Percentiles rank a stretch among this genome's conserved stretches.
These are phyloP conservation scores for Sarcophaga rosellei DNA, from an alignment of 2,888 invertebrate species.

Conservation along the genomic window DNA sequence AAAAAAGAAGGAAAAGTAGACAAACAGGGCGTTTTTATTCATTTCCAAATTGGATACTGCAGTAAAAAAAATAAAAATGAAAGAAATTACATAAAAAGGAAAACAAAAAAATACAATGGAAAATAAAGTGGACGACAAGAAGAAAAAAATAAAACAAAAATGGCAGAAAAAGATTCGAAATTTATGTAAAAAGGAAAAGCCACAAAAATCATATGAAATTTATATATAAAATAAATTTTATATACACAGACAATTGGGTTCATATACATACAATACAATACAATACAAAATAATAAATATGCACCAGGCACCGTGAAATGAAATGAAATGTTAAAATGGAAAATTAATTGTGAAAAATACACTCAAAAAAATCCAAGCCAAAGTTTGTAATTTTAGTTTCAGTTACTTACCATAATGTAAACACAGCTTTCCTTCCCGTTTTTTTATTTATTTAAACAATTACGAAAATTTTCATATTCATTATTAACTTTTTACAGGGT, in stretches of 20 bases:
- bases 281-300: neutral
- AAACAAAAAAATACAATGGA: neutral
- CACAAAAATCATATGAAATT: slow-evolving; percentile 49
- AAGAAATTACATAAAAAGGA: neutral
- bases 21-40: slow-evolving; percentile 54
- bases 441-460: neutral
- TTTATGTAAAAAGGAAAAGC: slow-evolving; percentile 53
- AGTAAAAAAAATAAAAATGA: slow-evolving; percentile 53
- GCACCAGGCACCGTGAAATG: neutral
- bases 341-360: slow-evolving; percentile 13
- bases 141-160: slow-evolving; percentile 5
- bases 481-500: neutral
- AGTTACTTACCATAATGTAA: no score
- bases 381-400: no score
- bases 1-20: slow-evolving; percentile 20
- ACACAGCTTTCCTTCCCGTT: no score
- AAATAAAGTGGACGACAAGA: neutral
- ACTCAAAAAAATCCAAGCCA: neutral
- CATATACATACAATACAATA: neutral
- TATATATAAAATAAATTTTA: slow-evolving; percentile 39
- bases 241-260: neutral
- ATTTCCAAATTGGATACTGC: slow-evolving; percentile 60
- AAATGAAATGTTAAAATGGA: neutral
- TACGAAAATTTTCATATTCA: neutral
- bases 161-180: neutral